Conservation (phyloP, 2,797 vertebrate species). For the Carcharodon carcharias region DNA sequence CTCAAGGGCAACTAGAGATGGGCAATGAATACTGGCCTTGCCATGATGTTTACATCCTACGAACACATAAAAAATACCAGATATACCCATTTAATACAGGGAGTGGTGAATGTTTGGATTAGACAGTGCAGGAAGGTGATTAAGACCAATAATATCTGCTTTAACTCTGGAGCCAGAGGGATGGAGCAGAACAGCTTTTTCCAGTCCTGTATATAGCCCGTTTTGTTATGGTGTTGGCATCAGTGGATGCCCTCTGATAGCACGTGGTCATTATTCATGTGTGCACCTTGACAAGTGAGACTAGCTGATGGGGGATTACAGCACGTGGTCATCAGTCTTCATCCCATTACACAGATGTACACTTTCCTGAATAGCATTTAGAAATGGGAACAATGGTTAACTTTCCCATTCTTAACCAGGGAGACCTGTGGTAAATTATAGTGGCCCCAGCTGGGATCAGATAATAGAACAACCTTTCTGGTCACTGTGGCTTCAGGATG, state of each 20-base stretch:
- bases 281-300: background rate
- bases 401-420: background rate
- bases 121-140: background rate
- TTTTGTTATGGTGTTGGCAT: background rate
- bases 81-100: background rate
- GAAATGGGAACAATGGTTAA: background rate
- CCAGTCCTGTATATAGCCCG: background rate
- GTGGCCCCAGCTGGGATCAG: background rate
- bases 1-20: background rate
- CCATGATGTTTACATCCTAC: background rate
- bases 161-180: background rate
- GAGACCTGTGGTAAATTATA: background rate
- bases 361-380: background rate
- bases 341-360: background rate
- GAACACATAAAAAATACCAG: background rate
- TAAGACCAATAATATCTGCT: background rate
- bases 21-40: background rate
- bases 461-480: background rate
- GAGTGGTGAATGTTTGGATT: no score
- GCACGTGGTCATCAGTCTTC: background rate
- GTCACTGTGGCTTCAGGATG: background rate
- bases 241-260: background rate
- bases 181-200: background rate
- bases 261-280: background rate
- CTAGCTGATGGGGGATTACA: background rate